A percentile compares a stretch with the other conserved stretches of the same genome.
Conservation (phyloP, 2,888 invertebrate genomes). For the Phlogophora meticulosa region DNA sequence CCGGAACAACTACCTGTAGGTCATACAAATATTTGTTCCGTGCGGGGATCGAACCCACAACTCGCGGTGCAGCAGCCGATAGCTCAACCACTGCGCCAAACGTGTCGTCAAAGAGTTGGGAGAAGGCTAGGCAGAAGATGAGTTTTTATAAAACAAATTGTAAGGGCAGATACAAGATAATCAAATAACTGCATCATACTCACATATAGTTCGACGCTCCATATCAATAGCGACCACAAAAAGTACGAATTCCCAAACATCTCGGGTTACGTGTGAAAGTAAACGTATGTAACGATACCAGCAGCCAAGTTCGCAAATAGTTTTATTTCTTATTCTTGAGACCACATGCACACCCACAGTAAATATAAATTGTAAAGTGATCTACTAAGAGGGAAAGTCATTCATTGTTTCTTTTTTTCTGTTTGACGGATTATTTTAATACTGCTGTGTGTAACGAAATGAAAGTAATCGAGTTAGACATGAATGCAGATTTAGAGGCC, state of each 20-base stretch:
- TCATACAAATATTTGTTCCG: too few relatives aligned
- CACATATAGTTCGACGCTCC: slow-evolving; percentile 7
- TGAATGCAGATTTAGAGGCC: neutral
- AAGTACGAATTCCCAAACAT: slow-evolving; percentile 67
- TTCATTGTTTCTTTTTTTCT: slow-evolving; percentile 56
- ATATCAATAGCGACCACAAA: slow-evolving; percentile 66
- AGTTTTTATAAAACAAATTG: too few relatives aligned
- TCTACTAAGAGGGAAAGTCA: slow-evolving; percentile 66
- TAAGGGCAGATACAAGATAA: too few relatives aligned
- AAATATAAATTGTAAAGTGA: slow-evolving; percentile 67
- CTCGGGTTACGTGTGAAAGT: slow-evolving; percentile 71
- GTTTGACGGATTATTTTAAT: slow-evolving; percentile 26
- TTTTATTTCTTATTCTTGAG: slow-evolving; percentile 67
- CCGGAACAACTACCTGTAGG: too few relatives aligned
- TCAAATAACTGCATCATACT: neutral
- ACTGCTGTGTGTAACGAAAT: slow-evolving; percentile 7
- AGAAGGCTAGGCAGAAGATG: too few relatives aligned
- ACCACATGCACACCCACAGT: slow-evolving; percentile 61
- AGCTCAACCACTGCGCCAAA: too few relatives aligned
- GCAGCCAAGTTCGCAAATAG: slow-evolving; percentile 60
- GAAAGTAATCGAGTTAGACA: slow-evolving; percentile 3
- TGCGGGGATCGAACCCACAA: too few relatives aligned
- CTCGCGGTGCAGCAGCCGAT: too few relatives aligned
- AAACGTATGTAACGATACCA: slow-evolving; percentile 61
- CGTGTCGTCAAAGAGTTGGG: too few relatives aligned